Base-by-base conservation (phyloP, 35 echinoderm and acorn worm species). In the Nesometra sesokonis region DNA sequence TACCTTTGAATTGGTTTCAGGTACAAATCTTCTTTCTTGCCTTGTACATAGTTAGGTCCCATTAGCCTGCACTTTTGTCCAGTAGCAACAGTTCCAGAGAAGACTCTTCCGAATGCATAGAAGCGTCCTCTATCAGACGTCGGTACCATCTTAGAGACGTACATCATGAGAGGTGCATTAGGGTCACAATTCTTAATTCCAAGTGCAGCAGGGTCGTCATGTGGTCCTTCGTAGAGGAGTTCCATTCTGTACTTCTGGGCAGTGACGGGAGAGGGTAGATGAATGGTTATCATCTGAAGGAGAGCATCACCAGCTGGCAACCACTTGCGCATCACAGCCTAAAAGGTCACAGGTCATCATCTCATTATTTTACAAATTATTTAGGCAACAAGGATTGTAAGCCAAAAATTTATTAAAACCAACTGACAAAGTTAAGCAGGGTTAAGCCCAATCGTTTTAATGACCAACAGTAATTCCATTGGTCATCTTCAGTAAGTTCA, bases 251-350 rank as follows among this genome's bases (percentile, higher is more conserved):
- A 99, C 52, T 79, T 99, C 77, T 99, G 96, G 30, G 96, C 87
- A 37, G 96, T 99, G 17, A 89, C 90, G 29, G 96, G 96, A 17
- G 96, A 99, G 36, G 96, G 96, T 0, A 99, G 90, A 84, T 99
- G 96, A 35, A 99, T 99, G 34, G 96, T 99, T 67, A 99, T 99
- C 96, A 99, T 99, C 92, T 99, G 92, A 35, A 99, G 90, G 31
- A 99, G 84, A 30, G 96, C 90, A 32, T 99, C 96, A 88, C 96
- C 96, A 29, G 96, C 96, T 57, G 92, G 92, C 5, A 99, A 80
- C 96, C 96, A 99, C 19, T 88, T 99, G 32, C 92, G 89, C 96
- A 99, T 99, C 76, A 99, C 84, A 32, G 23, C 77, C 93, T 95
- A 15, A n/a, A n/a, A n/a, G n/a, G n/a, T n/a, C n/a, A n/a, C n/a